Base-by-base conservation (phyloP, 2,113 vertebrate genomes). In the Globicephala melas region DNA sequence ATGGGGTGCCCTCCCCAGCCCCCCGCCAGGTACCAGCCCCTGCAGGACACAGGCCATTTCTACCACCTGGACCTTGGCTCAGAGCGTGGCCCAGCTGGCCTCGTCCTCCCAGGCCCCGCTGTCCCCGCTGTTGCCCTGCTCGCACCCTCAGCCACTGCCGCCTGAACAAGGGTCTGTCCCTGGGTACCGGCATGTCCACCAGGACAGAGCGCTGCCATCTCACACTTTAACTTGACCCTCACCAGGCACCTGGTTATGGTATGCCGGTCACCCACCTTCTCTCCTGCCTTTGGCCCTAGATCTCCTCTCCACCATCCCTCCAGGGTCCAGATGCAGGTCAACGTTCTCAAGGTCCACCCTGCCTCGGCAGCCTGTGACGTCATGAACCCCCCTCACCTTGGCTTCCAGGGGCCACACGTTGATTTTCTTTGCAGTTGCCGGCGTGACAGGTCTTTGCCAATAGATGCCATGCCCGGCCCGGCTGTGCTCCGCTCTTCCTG, bases 161-260 rank as follows among this genome's bases (percentile, higher is more conserved):
- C 44, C 74, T 18, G 14, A 4, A 62, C 5, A 6, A 18, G 6
- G 53, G 55, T 20, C 5, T 8, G 8, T 7, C 31, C 31, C 50
- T 11, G 0, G 0, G 71, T 5, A 0, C 62, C 0, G 2, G n/a
- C 0, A 1, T 4, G 2, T 28, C 21, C 28, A 3, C 23, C 53
- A 5, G 20, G 5, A 26, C 10, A 1, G 25, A 44, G 31, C 6
- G 9, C 23, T 10, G 33, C 2, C 6, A 0, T 28, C 23, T 53
- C 10, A n/a, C 41, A 6, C 28, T n/a, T 25, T 3, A 33, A 63
- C 17, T 7, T 0, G 10, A 15, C 15, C 21, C 7, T 36, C 26
- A 0, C 14, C 53, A 18, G 44, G 44, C n/a, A 3, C 9, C 31
- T 0, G 9, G 25, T 11, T 36, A 21, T 2, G 0, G 70, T 1